phyloP scores from a whole-genome alignment of 2,113 vertebrate genomes.

The Geococcyx californianus region DNA sequence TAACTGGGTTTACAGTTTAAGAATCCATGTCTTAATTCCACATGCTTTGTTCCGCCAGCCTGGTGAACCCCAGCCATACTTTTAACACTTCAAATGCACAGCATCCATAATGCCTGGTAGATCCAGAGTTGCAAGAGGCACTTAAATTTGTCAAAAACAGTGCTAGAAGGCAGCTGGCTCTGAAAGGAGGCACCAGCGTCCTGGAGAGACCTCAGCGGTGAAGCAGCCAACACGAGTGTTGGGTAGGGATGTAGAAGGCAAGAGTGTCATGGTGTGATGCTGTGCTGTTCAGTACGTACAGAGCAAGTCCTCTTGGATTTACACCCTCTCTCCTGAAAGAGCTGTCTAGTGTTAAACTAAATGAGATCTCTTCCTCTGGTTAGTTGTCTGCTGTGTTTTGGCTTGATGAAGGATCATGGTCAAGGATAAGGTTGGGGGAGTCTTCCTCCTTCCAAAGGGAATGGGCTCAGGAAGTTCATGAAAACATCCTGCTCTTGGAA shows the following conservation, averaged over 20 bases:
- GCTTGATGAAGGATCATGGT: background rate
- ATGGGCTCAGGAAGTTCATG: background rate
- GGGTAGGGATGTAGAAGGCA: background rate
- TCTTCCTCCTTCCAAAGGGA: background rate
- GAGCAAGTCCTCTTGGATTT: background rate
- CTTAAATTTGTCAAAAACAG: background rate
- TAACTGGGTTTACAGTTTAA: conserved; percentile 19
- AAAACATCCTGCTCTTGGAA: background rate
- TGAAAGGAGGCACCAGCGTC: background rate
- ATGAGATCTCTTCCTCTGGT: background rate
- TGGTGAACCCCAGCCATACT: background rate
- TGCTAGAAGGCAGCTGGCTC: background rate
- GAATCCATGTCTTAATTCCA: conserved; percentile 26
- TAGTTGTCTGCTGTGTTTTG: background rate
- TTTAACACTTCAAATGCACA: background rate
- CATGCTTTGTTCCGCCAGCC: background rate
- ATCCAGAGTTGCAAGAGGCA: background rate
- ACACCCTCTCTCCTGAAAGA: background rate
- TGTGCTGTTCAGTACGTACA: background rate
- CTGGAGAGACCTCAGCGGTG: background rate
- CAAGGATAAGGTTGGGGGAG: background rate
- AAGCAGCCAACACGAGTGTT: background rate
- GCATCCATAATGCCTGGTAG: background rate
- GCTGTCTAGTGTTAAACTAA: background rate
- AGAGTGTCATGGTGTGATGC: background rate